A percentile compares a stretch with the other conserved stretches of the same genome.
Conservation (phyloP, 2,113 vertebrate genomes). For the Myxocyprinus asiaticus region DNA sequence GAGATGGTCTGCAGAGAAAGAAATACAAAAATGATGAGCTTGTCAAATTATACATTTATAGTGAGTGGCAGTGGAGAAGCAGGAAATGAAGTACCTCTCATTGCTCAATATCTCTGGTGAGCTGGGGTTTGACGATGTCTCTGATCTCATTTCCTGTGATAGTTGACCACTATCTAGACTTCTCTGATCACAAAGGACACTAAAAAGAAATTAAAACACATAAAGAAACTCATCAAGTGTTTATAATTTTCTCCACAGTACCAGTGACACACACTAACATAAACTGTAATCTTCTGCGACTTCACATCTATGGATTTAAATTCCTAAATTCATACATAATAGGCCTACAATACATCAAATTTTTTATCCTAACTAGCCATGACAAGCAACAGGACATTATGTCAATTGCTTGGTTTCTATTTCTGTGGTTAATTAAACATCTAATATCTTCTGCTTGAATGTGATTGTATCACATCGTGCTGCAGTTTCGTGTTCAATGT, state of each 20-base stretch:
- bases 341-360: no score
- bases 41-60: not conserved
- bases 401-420: no score
- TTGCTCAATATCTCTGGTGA: conserved; percentile 90
- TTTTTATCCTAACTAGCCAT: no score
- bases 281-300: no score
- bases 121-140: conserved; percentile 89
- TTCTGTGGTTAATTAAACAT: no score
- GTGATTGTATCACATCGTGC: no score
- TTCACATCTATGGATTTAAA: no score
- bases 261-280: not conserved
- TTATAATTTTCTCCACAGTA: not conserved
- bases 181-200: conserved; percentile 81
- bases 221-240: not conserved
- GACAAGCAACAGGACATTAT: no score
- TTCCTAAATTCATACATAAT: no score
- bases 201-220: conserved; percentile 54
- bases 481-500: no score
- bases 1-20: conserved; percentile 69
- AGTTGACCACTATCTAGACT: conserved; percentile 82
- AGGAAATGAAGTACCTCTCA: conserved; percentile 77
- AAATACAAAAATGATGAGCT: not conserved
- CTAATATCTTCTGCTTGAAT: no score
- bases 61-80: not conserved
- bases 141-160: conserved; percentile 85